Evolutionary conservation across 2,888 invertebrate species (phyloP), one percentile per base, ranked within the genome.

Genomic region (Brachylomia viminalis): DNA sequence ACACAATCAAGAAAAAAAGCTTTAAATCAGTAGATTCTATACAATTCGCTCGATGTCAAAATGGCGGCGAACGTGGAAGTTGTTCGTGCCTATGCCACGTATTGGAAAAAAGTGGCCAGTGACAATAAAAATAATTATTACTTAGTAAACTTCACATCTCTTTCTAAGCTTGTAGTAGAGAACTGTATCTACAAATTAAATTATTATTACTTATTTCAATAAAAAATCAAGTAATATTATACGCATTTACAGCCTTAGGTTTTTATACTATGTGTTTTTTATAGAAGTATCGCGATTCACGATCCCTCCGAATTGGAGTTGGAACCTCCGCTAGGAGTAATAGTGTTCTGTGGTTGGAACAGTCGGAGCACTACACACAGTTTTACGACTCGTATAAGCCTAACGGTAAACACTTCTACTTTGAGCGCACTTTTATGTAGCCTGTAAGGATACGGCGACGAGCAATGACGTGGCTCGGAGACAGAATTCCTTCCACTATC

Each of bases 51-150:
- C 97, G 97, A 97, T 97, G 98, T 98, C 98, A 98, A 98, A 98
- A 98, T 98, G 98, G 96, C 96, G 96, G 98, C 98, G 98, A 98
- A 97, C 97, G 97, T 97, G 97, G 97, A 98, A 97, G 97, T 97
- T 97, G 96, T 97, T 97, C 97, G 97, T 97, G 97, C 97, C 97
- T 97, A 97, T 98, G 98, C 98, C 98, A 98, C 98, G 98, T 98
- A 98, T 97, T 97, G 97, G 92, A 86, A 92, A 91, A 95, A 96
- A 96, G 95, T 96, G 96, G 95, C 96, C 96, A 96, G 96, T 92
- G 42, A 83, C 72, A 83, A 84, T 82, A 86, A 88, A 81, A 74
- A 72, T 66, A 58, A 58, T 38, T 33, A 73, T 64, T 54, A 56
- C n/a, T 65, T 59, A 45, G 58, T 45, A 65, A 70, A 72, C 75